Conservation (phyloP, 2,888 invertebrate genomes). For the Lampropteryx suffumata region DNA sequence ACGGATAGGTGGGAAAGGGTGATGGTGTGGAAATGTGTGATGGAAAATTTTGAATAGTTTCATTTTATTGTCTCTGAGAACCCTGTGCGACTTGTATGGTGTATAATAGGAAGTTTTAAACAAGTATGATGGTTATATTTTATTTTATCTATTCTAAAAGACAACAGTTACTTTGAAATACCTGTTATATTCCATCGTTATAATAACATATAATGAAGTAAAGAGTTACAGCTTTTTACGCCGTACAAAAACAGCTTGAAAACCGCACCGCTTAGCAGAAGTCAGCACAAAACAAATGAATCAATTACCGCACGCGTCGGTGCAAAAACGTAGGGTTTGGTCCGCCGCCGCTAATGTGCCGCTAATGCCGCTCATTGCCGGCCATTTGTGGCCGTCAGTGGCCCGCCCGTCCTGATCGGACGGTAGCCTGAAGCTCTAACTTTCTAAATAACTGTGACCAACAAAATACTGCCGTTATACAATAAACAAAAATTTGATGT, state of each 20-base stretch:
- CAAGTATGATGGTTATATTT: no score
- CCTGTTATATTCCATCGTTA: no score
- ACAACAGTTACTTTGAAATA: no score
- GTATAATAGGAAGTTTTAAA: no score
- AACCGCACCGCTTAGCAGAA: slow-evolving; percentile 21
- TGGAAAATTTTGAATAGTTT: slow-evolving; percentile 20
- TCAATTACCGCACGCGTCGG: slow-evolving; percentile 32
- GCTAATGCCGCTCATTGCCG: slow-evolving; percentile 35
- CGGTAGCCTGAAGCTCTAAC: slow-evolving; percentile 3
- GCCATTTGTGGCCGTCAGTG: slow-evolving; percentile 25
- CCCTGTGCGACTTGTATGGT: neutral
- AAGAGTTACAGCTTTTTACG: slow-evolving; percentile 2
- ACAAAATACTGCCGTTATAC: neutral
- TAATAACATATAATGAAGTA: no score
- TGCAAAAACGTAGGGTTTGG: slow-evolving; percentile 31
- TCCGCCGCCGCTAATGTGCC: slow-evolving; percentile 35
- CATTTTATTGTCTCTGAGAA: neutral
- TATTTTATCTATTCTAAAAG: no score
- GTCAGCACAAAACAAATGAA: slow-evolving; percentile 32
- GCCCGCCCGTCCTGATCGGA: slow-evolving; percentile 10
- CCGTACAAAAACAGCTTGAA: slow-evolving; percentile 3
- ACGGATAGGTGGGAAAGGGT: slow-evolving; percentile 26
- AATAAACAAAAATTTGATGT: no score
- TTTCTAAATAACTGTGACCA: neutral
- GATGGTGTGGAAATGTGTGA: slow-evolving; percentile 15